A percentile compares a stretch with the other conserved stretches of the same genome.
Evolutionary conservation across 2,888 invertebrate species (phyloP).

Genomic region (Meloe dianella): DNA sequence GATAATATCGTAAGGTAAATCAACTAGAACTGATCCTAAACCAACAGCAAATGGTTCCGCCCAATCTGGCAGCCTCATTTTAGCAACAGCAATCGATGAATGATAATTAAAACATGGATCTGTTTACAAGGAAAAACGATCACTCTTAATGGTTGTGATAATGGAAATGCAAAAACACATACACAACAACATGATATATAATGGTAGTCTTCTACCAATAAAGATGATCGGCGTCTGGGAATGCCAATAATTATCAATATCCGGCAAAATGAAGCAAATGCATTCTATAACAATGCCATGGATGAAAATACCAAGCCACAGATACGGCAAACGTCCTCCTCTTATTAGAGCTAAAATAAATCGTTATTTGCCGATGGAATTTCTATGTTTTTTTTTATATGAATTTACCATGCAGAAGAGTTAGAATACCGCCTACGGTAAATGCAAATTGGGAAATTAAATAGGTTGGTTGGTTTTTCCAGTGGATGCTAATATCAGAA

Average conservation of each 20-base stretch:
- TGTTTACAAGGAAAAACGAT: constrained; percentile 27
- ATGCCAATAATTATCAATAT: constrained; percentile 86
- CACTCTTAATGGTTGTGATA: not conserved
- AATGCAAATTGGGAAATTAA: constrained; percentile 68
- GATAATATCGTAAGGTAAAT: constrained; percentile 81
- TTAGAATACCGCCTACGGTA: constrained; percentile 67
- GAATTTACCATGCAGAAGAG: constrained; percentile 70
- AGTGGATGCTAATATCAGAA: constrained; percentile 63
- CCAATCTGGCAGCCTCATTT: constrained; percentile 64
- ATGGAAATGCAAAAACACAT: constrained; percentile 53
- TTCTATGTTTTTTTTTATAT: not conserved
- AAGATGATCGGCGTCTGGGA: constrained; percentile 77
- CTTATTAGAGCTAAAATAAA: constrained; percentile 66
- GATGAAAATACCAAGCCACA: constrained; percentile 75
- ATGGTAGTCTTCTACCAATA: constrained; percentile 72
- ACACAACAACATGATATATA: constrained; percentile 78
- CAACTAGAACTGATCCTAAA: constrained; percentile 72
- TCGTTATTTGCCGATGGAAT: not conserved
- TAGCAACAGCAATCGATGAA: constrained; percentile 65
- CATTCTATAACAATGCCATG: constrained; percentile 77
- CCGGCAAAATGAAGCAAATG: constrained; percentile 72
- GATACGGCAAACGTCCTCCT: constrained; percentile 76
- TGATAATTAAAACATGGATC: constrained; percentile 70
- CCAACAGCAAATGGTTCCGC: constrained; percentile 73
- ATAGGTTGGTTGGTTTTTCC: constrained; percentile 72